A percentile compares a stretch with the other conserved stretches of the same genome.
phyloP scores from a whole-genome alignment of 2,888 invertebrate genomes.

The Sympetrum striolatum region DNA sequence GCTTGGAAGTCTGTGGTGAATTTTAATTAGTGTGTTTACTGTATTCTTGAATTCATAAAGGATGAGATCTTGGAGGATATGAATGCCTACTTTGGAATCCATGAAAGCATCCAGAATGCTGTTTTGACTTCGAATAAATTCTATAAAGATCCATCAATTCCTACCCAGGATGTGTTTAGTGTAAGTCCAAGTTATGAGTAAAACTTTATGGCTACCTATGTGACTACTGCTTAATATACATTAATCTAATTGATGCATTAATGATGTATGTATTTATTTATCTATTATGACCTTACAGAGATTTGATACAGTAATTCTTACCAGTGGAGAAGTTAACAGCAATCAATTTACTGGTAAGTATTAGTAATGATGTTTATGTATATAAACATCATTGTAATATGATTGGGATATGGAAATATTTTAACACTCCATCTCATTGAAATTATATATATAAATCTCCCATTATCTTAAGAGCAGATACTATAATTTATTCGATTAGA shows the following conservation, averaged over 20 bases:
- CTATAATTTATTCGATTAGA: background rate
- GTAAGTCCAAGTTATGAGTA: background rate
- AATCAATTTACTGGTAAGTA: slow-evolving; percentile 70
- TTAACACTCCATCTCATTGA: too few species aligned
- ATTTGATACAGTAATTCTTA: slow-evolving; percentile 76
- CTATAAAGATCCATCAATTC: background rate
- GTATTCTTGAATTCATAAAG: background rate
- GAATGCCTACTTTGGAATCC: background rate
- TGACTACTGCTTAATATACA: too few species aligned
- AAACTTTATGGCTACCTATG: background rate
- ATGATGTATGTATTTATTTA: background rate
- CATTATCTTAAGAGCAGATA: too few species aligned
- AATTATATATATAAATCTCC: background rate
- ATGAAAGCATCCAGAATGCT: background rate
- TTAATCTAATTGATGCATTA: too few species aligned
- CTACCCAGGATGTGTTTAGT: background rate
- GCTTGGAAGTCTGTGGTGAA: too few species aligned
- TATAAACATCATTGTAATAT: too few species aligned
- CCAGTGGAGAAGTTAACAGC: slow-evolving; percentile 73
- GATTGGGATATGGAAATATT: too few species aligned
- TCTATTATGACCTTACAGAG: slow-evolving; percentile 72
- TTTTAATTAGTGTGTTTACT: too few species aligned
- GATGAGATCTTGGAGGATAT: background rate
- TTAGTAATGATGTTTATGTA: background rate
- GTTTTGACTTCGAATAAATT: background rate